phyloP scores from a whole-genome alignment of 2,888 invertebrate genomes.

The Cerastis rubricosa region DNA sequence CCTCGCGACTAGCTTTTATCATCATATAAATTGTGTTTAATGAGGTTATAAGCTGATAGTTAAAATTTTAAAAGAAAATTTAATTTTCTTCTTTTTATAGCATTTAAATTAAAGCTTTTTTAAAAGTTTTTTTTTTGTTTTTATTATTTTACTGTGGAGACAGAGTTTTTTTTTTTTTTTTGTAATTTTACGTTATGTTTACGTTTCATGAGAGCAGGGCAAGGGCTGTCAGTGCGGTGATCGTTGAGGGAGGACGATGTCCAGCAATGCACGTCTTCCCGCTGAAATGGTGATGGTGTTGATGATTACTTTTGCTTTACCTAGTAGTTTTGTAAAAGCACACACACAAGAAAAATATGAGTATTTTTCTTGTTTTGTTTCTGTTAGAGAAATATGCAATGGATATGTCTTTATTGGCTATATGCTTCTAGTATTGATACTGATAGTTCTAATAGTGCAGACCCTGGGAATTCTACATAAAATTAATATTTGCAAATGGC shows the following conservation, averaged over 20 bases:
- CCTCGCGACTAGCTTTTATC: no score
- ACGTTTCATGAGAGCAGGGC: background rate
- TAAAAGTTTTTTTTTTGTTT: no score
- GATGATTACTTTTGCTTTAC: background rate
- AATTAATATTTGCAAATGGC: background rate
- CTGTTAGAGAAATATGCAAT: background rate
- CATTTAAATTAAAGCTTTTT: no score
- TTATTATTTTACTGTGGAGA: background rate
- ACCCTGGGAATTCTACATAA: background rate
- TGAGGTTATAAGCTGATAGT: no score
- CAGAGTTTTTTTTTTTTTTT: no score
- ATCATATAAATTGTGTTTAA: no score
- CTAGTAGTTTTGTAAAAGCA: background rate
- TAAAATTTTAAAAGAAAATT: no score
- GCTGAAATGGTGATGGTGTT: background rate
- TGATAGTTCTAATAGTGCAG: background rate
- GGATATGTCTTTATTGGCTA: background rate
- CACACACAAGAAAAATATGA: no score
- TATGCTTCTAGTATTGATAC: background rate
- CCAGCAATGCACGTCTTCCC: background rate
- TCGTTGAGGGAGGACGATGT: background rate
- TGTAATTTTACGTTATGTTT: conserved; percentile 7
- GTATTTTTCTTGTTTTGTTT: background rate
- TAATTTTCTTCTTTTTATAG: no score
- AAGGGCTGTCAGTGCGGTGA: background rate